A percentile compares a stretch with the other conserved stretches of the same genome.
These are phyloP conservation scores for Delia radicum DNA, from an alignment of 1,140 invertebrate genomes.

Conservation along the genomic window DNA sequence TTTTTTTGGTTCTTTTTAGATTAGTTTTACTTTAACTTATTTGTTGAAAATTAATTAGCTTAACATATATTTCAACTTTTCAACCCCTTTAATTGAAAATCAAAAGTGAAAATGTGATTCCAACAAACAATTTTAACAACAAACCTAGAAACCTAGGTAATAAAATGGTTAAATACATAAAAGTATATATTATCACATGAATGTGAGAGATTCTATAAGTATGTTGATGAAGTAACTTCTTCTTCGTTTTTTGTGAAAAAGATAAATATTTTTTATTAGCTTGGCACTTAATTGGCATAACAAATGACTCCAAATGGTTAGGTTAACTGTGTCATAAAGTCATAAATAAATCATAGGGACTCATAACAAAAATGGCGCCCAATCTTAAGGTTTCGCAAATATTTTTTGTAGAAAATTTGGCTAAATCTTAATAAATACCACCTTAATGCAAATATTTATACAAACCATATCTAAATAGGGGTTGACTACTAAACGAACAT, in stretches of 20 bases:
- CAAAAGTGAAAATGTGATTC: neutral
- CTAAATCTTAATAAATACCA: no score
- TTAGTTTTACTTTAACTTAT: neutral
- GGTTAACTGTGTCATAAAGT: no score
- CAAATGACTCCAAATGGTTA: no score
- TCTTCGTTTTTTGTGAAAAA: neutral
- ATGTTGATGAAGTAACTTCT: neutral
- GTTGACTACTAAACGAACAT: neutral
- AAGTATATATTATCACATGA: no score
- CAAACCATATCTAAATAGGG: neutral
- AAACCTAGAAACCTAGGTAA: neutral
- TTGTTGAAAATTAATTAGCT: neutral
- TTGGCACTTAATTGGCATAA: no score
- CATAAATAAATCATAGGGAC: no score
- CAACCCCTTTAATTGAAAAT: conserved; percentile 1
- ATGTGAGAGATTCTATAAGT: no score
- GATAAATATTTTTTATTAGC: neutral
- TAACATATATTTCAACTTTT: neutral
- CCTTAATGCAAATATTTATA: neutral
- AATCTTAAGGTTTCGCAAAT: no score
- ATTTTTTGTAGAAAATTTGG: no score
- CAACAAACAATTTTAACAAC: neutral
- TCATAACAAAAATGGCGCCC: no score
- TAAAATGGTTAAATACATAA: neutral
- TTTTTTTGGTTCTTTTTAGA: neutral